Evolutionary conservation across 2,113 vertebrate species (phyloP).

Genomic region (Lepus americanus): DNA sequence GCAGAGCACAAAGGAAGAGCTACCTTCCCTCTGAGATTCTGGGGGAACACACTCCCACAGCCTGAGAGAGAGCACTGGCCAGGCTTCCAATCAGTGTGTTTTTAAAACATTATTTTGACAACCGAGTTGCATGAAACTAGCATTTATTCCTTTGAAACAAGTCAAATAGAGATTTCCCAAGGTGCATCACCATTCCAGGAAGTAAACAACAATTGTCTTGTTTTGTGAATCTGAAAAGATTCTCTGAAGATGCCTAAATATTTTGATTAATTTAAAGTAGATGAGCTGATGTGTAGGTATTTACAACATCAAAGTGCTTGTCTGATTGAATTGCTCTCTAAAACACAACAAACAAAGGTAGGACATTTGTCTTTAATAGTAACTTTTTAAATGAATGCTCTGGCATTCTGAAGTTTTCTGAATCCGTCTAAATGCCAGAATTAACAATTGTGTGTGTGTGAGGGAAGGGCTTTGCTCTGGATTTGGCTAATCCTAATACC

Average conservation of each 20-base stretch:
- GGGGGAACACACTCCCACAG: background rate
- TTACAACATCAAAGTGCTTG: slow-evolving; percentile 65
- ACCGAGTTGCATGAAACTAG: slow-evolving; percentile 42
- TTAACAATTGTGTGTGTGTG: background rate
- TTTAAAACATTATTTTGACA: slow-evolving; percentile 69
- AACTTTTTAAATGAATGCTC: background rate
- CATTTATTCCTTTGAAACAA: slow-evolving; percentile 64
- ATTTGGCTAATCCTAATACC: background rate
- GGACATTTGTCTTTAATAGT: slow-evolving; percentile 11
- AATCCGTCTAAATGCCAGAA: slow-evolving; percentile 1
- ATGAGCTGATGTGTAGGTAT: slow-evolving; percentile 57
- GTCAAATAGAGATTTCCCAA: slow-evolving; percentile 54
- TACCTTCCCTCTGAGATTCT: slow-evolving; percentile 25
- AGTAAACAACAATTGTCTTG: slow-evolving; percentile 74
- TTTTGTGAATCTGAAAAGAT: slow-evolving; percentile 75
- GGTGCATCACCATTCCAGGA: background rate
- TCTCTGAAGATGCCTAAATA: slow-evolving; percentile 78
- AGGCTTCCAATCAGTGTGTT: slow-evolving; percentile 36
- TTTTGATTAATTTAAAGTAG: slow-evolving; percentile 75
- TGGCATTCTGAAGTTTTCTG: slow-evolving; percentile 35
- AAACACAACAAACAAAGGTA: slow-evolving; percentile 34
- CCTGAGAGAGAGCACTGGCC: background rate
- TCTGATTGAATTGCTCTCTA: slow-evolving; percentile 52
- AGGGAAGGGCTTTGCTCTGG: background rate
- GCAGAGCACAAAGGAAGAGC: background rate